These are phyloP conservation scores for Steatocranus sp. DNA, from an alignment of 2,797 vertebrate genomes.

Conservation along the genomic window DNA sequence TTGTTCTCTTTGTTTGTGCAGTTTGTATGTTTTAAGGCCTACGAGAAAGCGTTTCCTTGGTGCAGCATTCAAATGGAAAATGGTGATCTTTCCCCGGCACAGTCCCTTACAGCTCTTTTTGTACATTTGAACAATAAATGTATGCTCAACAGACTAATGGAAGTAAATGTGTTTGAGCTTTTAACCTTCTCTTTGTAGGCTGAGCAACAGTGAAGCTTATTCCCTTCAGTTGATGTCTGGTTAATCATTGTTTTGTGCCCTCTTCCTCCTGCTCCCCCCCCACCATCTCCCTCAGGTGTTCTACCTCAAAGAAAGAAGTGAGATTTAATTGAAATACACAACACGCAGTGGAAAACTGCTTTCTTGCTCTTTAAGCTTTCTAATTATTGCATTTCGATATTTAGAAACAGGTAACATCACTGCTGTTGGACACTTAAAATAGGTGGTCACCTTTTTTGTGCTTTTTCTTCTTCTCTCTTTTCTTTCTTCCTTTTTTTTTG, in stretches of 20 bases:
- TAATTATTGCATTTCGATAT: background rate
- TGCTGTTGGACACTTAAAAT: background rate
- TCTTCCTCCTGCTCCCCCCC: background rate
- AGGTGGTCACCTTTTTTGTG: background rate
- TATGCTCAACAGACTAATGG: slow-evolving; percentile 53
- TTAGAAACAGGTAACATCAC: background rate
- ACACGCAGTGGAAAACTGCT: background rate
- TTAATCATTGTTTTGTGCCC: slow-evolving; percentile 2
- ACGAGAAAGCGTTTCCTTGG: slow-evolving; percentile 31
- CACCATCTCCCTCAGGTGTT: background rate
- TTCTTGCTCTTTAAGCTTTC: background rate
- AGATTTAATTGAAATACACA: slow-evolving; percentile 17
- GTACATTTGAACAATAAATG: slow-evolving; percentile 73
- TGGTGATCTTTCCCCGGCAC: slow-evolving; percentile 26
- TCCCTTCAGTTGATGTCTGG: background rate
- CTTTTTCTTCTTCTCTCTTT: background rate
- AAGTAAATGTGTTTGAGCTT: slow-evolving; percentile 58
- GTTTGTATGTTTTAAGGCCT: slow-evolving; percentile 48
- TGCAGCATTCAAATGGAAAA: slow-evolving; percentile 24
- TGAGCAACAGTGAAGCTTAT: background rate
- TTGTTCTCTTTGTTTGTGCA: slow-evolving; percentile 30
- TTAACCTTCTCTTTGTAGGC: slow-evolving; percentile 40
- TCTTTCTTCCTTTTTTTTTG: background rate
- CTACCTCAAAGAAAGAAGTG: slow-evolving; percentile 64
- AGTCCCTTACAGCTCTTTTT: slow-evolving; percentile 45